These are phyloP conservation scores for Nephila pilipes DNA, from an alignment of 1,140 invertebrate genomes.

Conservation along the genomic window DNA sequence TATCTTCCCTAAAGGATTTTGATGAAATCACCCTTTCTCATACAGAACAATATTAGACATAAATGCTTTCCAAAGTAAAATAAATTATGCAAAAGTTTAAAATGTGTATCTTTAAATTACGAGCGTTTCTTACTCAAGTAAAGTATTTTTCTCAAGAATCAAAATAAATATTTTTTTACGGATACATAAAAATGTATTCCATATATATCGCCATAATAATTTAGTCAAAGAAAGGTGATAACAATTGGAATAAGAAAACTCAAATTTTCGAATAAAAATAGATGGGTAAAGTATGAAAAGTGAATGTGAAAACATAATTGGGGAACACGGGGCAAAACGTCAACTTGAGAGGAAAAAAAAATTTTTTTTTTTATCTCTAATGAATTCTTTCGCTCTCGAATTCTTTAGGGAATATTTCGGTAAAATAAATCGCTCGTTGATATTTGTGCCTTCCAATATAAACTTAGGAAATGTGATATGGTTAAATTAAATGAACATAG, in stretches of 20 bases:
- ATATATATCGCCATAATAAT: not conserved
- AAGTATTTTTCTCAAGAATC: not conserved
- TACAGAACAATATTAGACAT: not conserved
- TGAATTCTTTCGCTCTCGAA: not conserved
- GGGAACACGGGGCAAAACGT: conserved; percentile 1
- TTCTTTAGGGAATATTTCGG: not conserved
- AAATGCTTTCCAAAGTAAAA: not conserved
- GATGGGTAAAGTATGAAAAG: not conserved
- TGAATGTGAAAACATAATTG: not conserved
- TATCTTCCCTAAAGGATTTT: not conserved
- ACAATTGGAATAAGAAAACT: not conserved
- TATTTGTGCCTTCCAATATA: not conserved
- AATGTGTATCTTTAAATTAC: not conserved
- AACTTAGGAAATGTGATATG: not conserved
- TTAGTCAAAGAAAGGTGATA: not conserved
- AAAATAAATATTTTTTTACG: not conserved
- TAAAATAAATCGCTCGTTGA: not conserved
- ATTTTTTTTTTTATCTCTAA: not conserved
- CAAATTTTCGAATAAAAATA: conserved; percentile 12
- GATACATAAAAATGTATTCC: not conserved
- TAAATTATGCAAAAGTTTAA: conserved; percentile 25
- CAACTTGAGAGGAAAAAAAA: not conserved
- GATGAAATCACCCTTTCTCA: not conserved
- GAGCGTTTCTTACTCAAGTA: not conserved
- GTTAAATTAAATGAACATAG: conserved; percentile 15